Base-by-base conservation (phyloP, 1,140 invertebrate genomes). In the Brachionus rotundiformis region DNA sequence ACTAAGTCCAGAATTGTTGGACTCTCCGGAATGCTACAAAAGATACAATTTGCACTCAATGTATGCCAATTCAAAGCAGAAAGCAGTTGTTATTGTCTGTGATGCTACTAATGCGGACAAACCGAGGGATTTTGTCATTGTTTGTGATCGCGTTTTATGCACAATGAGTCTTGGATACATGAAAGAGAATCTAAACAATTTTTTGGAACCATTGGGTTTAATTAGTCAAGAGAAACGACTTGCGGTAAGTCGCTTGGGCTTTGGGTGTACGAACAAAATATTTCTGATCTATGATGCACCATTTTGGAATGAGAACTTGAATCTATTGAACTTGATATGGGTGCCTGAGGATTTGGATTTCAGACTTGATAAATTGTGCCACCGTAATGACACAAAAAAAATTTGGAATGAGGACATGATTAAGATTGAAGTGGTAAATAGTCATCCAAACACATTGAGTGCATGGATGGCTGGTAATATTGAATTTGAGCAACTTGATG, bases 251-350 rank as follows among this genome's bases (percentile, higher is more conserved):
- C 54, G 54, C 25, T 19, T 81, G 3, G 79, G 79, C n/a, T 81
- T 81, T 41, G 79, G 79, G 31, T 59, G 44, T 10, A 81, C 44
- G 6, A 81, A 81, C 11, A 81, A 81, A 54, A 81, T 81, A 59
- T 81, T 63, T 68, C 23, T 81, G n/a, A 16, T 68, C 1, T 81
- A 65, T 33, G 29, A 63, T 16, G 13, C 36, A n/a, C 79, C 79
- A 31, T 81, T 81, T 47, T 81, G 79, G 79, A 63, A 68, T 36
- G 79, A 41, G 13, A 63, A 65, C 10, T 23, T 65, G 25, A 31
- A 65, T 31, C 16, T 29, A 13, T 13, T 81, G 27, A 63, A 81
- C 41, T 47, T 81, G 16, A 25, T 81, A 10, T 81, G 59, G 54
- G 39, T 47, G 10, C 33, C 79, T 11, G 76, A 79, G n/a, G 76